phyloP scores from a whole-genome alignment of 2,113 vertebrate genomes.

The Xiphophorus maculatus region DNA sequence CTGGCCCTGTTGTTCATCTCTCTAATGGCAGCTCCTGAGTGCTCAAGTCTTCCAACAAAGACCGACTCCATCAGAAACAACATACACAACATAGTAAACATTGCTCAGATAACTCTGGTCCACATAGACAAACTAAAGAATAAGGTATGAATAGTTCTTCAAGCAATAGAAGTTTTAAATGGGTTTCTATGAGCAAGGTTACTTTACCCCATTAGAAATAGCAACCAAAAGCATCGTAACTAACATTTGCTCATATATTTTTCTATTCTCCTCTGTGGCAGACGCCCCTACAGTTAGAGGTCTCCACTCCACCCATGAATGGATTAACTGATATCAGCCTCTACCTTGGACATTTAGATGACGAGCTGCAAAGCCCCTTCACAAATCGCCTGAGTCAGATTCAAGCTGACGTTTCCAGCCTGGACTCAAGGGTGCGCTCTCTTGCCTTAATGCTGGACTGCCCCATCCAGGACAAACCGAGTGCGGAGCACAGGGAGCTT shows the following conservation, averaged over 20 bases:
- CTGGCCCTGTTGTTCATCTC: slow-evolving; percentile 14
- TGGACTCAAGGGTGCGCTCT: slow-evolving; percentile 69
- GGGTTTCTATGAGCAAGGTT: not conserved
- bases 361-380: slow-evolving; percentile 68
- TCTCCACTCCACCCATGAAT: slow-evolving; percentile 41
- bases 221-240: not conserved
- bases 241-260: not conserved
- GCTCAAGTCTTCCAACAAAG: slow-evolving; percentile 2
- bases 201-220: not conserved
- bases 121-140: slow-evolving; percentile 40
- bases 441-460: slow-evolving; percentile 71
- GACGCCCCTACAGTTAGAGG: not conserved
- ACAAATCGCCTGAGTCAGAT: slow-evolving; percentile 72
- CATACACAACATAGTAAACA: slow-evolving; percentile 13
- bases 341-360: slow-evolving; percentile 73
- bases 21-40: slow-evolving; percentile 13
- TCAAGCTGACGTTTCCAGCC: slow-evolving; percentile 76
- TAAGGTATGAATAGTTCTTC: not conserved
- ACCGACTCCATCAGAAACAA: not conserved
- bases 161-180: not conserved
- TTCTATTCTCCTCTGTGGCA: slow-evolving; percentile 14
- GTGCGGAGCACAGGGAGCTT: fast-evolving
- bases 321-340: slow-evolving; percentile 75
- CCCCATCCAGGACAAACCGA: slow-evolving; percentile 18
- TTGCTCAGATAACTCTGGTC: slow-evolving; percentile 49